These are phyloP conservation scores for Haliaeetus leucogaster DNA, from an alignment of 2,113 vertebrate species.

Conservation along the genomic window DNA sequence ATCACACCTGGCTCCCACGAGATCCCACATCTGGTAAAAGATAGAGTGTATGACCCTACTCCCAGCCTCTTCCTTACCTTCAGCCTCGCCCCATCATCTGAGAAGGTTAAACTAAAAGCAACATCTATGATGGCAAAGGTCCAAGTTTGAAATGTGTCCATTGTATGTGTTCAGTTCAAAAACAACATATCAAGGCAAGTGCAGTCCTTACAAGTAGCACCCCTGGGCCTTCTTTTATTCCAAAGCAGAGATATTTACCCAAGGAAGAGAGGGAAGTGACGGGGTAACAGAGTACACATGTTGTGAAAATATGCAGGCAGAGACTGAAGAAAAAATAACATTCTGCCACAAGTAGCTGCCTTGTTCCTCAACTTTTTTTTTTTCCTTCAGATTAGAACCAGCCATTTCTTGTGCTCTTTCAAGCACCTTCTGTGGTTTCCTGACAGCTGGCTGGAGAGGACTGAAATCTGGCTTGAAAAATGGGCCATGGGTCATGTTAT, in stretches of 20 bases:
- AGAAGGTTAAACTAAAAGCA: constrained; percentile 60
- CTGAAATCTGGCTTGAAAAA: constrained; percentile 75
- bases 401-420: constrained; percentile 75
- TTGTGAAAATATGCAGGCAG: constrained; percentile 78
- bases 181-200: constrained; percentile 59
- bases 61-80: constrained; percentile 32
- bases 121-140: constrained; percentile 33
- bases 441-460: constrained; percentile 77
- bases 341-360: constrained; percentile 81
- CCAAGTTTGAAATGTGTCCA: constrained; percentile 21
- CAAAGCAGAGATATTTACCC: constrained; percentile 75
- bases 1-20: neutral
- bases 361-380: constrained; percentile 75
- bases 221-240: constrained; percentile 64
- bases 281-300: constrained; percentile 76
- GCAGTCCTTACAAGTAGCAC: constrained; percentile 55
- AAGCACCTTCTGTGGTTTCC: constrained; percentile 80
- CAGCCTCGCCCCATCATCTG: constrained; percentile 32
- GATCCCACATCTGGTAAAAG: constrained; percentile 34
- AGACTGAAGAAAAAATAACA: constrained; percentile 77
- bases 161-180: constrained; percentile 51
- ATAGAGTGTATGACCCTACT: neutral
- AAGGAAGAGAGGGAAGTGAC: constrained; percentile 79
- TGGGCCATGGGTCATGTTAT: constrained; percentile 72
- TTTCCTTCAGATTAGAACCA: constrained; percentile 74